Evolutionary conservation across 1,140 invertebrate species (phyloP), one percentile per base, ranked within the genome.

Genomic region (Acyrthosiphon pisum): DNA sequence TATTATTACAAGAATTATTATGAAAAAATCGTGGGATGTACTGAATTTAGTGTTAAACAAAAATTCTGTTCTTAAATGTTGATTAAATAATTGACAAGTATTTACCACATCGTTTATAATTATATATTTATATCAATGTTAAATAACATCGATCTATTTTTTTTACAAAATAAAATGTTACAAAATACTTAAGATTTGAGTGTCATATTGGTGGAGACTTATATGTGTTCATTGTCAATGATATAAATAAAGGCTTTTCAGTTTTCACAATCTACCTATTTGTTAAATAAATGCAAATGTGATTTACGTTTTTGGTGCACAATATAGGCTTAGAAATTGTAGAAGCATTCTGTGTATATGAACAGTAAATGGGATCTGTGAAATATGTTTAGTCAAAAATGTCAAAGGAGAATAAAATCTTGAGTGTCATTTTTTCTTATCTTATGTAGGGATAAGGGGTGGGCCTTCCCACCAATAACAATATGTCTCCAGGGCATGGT

Each of bases 341-440:
- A 76, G 30, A n/a, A 76, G 11, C 30, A 84, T 26, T 30, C 20
- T 26, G 9, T 41, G 4, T 84, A 30, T 26, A 84, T 41, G 8
- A 37, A 83, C 14, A 20, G 30, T 87, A 89, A 89, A 23, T 35
- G 48, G 41, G 41, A 89, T 53, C 46, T 22, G n/a, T 88, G n/a
- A 88, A 50, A 48, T 30, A 88, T 88, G 48, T 23, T 89, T 53
- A 53, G 48, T 53, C 48, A 50, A 50, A 89, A 37, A 53, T 53
- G n/a, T 53, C 87, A 89, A 89, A 35, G 46, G 23, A 89, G 20
- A 89, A 89, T 89, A n/a, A 89, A 89, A 89, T 89, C 46, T 53
- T 3, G 14, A 44, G n/a, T 89, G 20, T 89, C 20, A 35, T 50
- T 48, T 87, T 53, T 89, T 86, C 87, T 53, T 89, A 89, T 89